These are phyloP conservation scores for Apodemus sylvaticus DNA, from an alignment of 2,113 vertebrate species.

Conservation along the genomic window DNA sequence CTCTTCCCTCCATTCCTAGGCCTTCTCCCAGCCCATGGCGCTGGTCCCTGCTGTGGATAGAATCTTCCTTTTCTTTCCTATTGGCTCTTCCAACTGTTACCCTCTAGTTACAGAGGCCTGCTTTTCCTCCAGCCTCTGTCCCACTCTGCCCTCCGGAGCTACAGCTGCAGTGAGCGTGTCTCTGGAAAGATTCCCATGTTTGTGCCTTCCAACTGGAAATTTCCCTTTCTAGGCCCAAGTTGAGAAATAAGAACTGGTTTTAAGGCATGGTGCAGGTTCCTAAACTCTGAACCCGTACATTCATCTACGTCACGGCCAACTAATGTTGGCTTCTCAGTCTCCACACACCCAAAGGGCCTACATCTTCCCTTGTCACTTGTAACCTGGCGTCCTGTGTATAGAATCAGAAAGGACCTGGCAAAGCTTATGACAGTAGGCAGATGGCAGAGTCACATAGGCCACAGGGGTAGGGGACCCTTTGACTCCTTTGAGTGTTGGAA, in stretches of 20 bases:
- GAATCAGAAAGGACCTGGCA: neutral
- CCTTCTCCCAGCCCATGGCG: neutral
- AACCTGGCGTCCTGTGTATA: neutral
- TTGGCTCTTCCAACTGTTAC: neutral
- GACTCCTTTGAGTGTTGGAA: neutral
- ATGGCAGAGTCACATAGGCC: neutral
- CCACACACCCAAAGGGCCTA: neutral
- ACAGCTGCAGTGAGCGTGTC: neutral
- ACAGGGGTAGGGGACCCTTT: neutral
- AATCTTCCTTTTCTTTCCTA: neutral
- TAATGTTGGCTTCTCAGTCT: neutral
- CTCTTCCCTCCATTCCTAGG: neutral
- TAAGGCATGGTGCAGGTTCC: slow-evolving; percentile 27
- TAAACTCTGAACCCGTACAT: neutral
- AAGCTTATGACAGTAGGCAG: neutral
- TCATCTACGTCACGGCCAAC: neutral
- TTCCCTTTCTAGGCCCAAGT: slow-evolving; percentile 34
- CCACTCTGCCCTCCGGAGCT: neutral
- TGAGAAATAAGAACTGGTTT: slow-evolving; percentile 37
- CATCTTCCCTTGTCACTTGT: neutral
- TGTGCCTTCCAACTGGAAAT: slow-evolving; percentile 24
- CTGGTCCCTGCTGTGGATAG: neutral
- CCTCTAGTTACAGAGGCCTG: neutral
- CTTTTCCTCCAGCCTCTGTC: neutral
- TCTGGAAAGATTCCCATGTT: slow-evolving; percentile 43